Percentiles rank a stretch among this genome's conserved stretches.
These are phyloP conservation scores for Eleutherodactylus coqui DNA, from an alignment of 2,797 vertebrate species.

Conservation along the genomic window DNA sequence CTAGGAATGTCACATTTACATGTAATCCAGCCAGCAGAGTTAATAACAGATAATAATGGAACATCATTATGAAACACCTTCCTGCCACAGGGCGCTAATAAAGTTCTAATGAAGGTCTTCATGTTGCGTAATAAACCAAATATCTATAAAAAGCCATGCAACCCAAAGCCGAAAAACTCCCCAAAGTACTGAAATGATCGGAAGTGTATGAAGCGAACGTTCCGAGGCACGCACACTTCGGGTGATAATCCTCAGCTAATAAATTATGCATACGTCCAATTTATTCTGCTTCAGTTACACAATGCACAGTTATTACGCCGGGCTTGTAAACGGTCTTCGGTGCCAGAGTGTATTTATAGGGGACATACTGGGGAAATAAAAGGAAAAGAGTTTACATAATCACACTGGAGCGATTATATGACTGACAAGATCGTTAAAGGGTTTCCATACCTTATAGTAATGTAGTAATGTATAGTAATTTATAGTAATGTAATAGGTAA, in stretches of 20 bases:
- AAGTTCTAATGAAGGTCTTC: background rate
- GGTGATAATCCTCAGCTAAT: slow-evolving; percentile 35
- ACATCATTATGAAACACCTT: slow-evolving; percentile 2
- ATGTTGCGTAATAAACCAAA: slow-evolving; percentile 12
- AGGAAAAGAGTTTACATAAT: background rate
- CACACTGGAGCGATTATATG: background rate
- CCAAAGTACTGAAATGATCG: slow-evolving; percentile 22
- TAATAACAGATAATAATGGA: background rate
- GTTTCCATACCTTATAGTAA: too few species aligned
- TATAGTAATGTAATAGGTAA: too few species aligned
- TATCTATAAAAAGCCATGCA: background rate
- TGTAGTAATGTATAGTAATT: too few species aligned
- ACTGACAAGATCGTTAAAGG: background rate
- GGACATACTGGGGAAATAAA: background rate
- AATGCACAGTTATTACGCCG: slow-evolving; percentile 44
- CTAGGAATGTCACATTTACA: background rate
- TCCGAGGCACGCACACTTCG: background rate
- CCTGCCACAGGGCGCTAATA: background rate
- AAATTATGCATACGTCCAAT: slow-evolving; percentile 53
- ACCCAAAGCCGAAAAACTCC: background rate
- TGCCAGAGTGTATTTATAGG: slow-evolving; percentile 24
- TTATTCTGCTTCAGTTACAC: slow-evolving; percentile 9
- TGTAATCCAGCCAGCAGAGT: background rate
- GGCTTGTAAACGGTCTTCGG: slow-evolving; percentile 11
- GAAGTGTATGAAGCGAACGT: slow-evolving; percentile 39